phyloP scores from a whole-genome alignment of 1,140 invertebrate genomes.

The Drosophila obscura region DNA sequence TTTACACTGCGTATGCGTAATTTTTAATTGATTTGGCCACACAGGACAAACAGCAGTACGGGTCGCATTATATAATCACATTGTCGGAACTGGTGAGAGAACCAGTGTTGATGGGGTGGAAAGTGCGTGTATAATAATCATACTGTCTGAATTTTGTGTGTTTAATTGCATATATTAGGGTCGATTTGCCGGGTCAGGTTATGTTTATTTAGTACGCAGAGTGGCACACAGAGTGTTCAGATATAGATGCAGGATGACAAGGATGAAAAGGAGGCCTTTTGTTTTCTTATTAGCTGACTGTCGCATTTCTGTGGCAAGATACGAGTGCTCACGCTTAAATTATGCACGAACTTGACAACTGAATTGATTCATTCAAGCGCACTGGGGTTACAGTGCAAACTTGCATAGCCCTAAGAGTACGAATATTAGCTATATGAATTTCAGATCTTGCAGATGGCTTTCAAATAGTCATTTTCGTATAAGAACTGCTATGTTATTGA shows the following conservation, averaged over 20 bases:
- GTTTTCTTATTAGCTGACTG: not conserved
- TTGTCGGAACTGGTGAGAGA: slow-evolving; percentile 16
- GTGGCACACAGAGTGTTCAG: not conserved
- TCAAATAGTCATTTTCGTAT: too few species aligned
- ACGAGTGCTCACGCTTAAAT: not conserved
- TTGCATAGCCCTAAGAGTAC: too few species aligned
- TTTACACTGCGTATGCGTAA: slow-evolving; percentile 78
- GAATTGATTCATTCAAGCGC: too few species aligned
- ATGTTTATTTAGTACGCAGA: slow-evolving; percentile 47
- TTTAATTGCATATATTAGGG: slow-evolving; percentile 75
- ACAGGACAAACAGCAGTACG: slow-evolving; percentile 61
- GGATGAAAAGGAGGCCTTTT: not conserved
- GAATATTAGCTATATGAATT: too few species aligned
- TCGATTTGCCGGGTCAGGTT: slow-evolving; percentile 50
- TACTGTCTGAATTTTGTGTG: slow-evolving; percentile 30
- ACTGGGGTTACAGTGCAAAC: too few species aligned
- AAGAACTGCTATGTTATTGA: too few species aligned
- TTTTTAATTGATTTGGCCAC: slow-evolving; percentile 79
- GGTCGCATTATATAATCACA: slow-evolving; percentile 33
- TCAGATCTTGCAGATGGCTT: too few species aligned
- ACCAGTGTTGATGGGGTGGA: slow-evolving; percentile 1
- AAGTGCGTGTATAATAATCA: slow-evolving; percentile 36
- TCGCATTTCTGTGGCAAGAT: not conserved
- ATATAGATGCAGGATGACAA: not conserved
- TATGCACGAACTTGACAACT: not conserved